Percentiles rank a stretch among this genome's conserved stretches.
Conservation (phyloP, 35 echinoderm and acorn worm species). For the Eucidaris tribuloides region DNA sequence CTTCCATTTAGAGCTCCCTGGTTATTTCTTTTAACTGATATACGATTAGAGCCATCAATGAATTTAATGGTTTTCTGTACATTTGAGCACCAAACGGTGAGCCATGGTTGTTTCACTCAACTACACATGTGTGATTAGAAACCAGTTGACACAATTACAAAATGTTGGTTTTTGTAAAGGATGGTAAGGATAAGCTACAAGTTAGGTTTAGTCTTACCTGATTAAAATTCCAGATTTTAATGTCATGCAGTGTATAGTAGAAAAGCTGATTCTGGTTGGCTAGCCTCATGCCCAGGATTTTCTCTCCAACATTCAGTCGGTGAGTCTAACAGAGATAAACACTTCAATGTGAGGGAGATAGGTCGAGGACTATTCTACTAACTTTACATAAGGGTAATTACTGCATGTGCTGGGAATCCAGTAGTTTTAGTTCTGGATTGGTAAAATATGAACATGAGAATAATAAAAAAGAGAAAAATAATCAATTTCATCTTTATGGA, state of each 20-base stretch:
- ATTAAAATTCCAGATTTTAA: conserved; percentile 93
- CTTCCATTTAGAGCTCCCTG: too few relatives aligned
- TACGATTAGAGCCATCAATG: background rate
- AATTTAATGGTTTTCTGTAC: background rate
- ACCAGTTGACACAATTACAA: background rate
- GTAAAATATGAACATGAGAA: too few relatives aligned
- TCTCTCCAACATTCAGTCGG: conserved; percentile 78
- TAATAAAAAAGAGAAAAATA: too few relatives aligned
- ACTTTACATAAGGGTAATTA: too few relatives aligned
- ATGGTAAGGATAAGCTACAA: background rate
- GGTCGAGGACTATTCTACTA: too few relatives aligned
- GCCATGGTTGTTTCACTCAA: background rate
- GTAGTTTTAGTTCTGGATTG: too few relatives aligned
- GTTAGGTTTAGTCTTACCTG: conserved; percentile 29
- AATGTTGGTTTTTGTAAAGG: background rate
- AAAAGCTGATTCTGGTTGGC: conserved; percentile 64
- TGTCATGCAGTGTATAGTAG: conserved; percentile 73
- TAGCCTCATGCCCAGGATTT: conserved; percentile 74
- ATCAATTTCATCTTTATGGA: too few relatives aligned
- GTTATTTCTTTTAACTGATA: too few relatives aligned
- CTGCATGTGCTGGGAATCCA: too few relatives aligned
- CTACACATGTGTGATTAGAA: background rate
- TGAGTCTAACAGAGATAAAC: too few relatives aligned
- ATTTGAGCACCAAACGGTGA: background rate
- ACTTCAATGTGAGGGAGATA: too few relatives aligned